Evolutionary conservation across 2,888 invertebrate species (phyloP), one percentile per base, ranked within the genome.

Genomic region (Ophion obscuratus): DNA sequence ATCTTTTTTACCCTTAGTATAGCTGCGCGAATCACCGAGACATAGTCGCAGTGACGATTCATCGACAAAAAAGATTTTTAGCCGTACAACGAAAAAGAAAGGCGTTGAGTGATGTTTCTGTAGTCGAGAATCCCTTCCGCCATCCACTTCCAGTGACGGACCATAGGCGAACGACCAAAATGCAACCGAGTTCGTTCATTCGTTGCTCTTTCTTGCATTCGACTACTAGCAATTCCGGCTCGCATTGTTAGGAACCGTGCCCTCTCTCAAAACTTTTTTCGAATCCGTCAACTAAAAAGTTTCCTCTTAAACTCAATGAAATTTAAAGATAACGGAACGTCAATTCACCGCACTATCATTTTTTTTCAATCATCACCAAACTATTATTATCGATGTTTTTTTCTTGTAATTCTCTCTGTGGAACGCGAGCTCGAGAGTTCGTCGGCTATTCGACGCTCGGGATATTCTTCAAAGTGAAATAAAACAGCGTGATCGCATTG

Each of bases 221-320:
- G 70, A 77, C 81, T 76, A 62, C 61, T 73, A 68, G 36, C 85
- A 83, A 86, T 86, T 83, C 80, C 76, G 70, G 62, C 75, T 79
- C 70, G 67, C 61, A 53, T 67, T 61, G 64, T 64, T 76, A 85
- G 78, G 79, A 85, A 85, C 70, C 31, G 71, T 70, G 68, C 59
- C 67, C 36, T 24, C 61, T 11, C 27, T 67, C n/a, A 5, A 53
- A 53, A 0, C 6, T 2, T 40, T 53, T 53, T 53, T 17, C 17
- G 17, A 53, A 53, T 17, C 14, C 14, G 53, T 53, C 53, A 53
- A 53, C 17, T 53, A 53, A 53, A 53, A 11, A 53, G 17, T 53
- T 53, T 0, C 53, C 17, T 53, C 53, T 17, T 17, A 53, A 53
- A 17, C 53, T 53, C 53, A 53, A 53, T 14, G 17, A 53, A 53